Percentiles rank a stretch among this genome's conserved stretches.
Conservation (phyloP, 2,113 vertebrate species). For the Meleagris gallopavo region DNA sequence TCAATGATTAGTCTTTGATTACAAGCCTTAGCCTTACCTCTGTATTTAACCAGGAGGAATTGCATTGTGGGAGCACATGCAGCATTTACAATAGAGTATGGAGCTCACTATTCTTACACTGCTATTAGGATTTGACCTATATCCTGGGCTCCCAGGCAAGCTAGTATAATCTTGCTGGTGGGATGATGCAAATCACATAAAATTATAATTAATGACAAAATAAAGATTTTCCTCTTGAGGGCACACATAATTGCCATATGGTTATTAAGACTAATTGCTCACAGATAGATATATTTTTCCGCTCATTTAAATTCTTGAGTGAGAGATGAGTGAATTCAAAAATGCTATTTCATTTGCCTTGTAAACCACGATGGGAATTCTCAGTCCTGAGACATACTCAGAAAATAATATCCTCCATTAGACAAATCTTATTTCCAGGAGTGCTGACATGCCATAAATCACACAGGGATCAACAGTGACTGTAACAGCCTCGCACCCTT, state of each 20-base stretch:
- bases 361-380: neutral
- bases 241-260: conserved; percentile 53
- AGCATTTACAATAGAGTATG: neutral
- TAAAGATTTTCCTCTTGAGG: conserved; percentile 50
- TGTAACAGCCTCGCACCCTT: neutral
- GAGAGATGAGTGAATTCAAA: neutral
- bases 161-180: conserved; percentile 17
- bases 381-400: neutral
- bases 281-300: conserved; percentile 11
- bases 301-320: conserved; percentile 36
- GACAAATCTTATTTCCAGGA: neutral
- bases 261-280: conserved; percentile 63
- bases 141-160: conserved; percentile 49
- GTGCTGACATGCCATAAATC: neutral
- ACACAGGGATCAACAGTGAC: neutral
- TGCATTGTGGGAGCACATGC: conserved; percentile 19
- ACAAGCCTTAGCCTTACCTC: conserved; percentile 55
- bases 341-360: neutral
- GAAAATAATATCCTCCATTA: neutral
- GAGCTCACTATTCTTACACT: conserved; percentile 28
- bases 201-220: conserved; percentile 68
- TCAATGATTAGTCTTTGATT: conserved; percentile 65
- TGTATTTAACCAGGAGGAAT: conserved; percentile 51
- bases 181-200: conserved; percentile 57
- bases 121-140: conserved; percentile 50